A percentile compares a stretch with the other conserved stretches of the same genome.
These are phyloP conservation scores for Lasioglossum oenotherae DNA, from an alignment of 2,888 invertebrate genomes.

Conservation along the genomic window DNA sequence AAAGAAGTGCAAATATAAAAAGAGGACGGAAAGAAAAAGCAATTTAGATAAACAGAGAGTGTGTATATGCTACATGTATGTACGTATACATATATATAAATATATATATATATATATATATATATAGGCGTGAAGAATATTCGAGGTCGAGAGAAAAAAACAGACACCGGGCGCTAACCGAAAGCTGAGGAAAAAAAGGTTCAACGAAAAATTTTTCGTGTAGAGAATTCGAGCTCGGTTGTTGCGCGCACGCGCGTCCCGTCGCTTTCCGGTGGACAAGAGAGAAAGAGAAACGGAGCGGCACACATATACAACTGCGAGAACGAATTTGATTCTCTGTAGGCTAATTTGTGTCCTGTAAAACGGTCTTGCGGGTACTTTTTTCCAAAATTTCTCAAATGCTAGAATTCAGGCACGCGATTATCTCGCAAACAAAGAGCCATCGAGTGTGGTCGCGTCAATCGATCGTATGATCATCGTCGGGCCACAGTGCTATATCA, in stretches of 20 bases:
- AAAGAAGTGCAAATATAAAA: slow-evolving; percentile 49
- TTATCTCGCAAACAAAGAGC: slow-evolving; percentile 67
- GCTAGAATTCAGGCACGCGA: slow-evolving; percentile 74
- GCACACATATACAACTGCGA: slow-evolving; percentile 12
- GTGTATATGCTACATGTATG: slow-evolving; percentile 7
- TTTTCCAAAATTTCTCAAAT: slow-evolving; percentile 69
- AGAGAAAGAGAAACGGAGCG: slow-evolving; percentile 60
- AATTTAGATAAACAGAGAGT: slow-evolving; percentile 35
- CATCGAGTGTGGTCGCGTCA: slow-evolving; percentile 73
- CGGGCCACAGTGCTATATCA: slow-evolving; percentile 76
- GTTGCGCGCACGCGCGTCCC: slow-evolving; percentile 49
- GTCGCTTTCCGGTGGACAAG: slow-evolving; percentile 24
- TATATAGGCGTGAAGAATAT: slow-evolving; percentile 55
- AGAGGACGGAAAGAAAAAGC: slow-evolving; percentile 31
- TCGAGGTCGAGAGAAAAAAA: slow-evolving; percentile 37
- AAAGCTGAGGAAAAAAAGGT: slow-evolving; percentile 38
- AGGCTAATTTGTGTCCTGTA: slow-evolving; percentile 59
- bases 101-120: too few relatives aligned
- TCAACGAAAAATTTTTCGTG: slow-evolving; percentile 36
- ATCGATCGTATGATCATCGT: slow-evolving; percentile 78
- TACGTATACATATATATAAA: background rate
- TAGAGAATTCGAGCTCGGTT: slow-evolving; percentile 17
- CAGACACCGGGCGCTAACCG: slow-evolving; percentile 39
- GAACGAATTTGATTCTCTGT: slow-evolving; percentile 41
- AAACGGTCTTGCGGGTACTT: slow-evolving; percentile 35